A percentile compares a stretch with the other conserved stretches of the same genome.
Evolutionary conservation across 2,797 vertebrate genomes (phyloP).

Genomic region (Vireo griseus): DNA sequence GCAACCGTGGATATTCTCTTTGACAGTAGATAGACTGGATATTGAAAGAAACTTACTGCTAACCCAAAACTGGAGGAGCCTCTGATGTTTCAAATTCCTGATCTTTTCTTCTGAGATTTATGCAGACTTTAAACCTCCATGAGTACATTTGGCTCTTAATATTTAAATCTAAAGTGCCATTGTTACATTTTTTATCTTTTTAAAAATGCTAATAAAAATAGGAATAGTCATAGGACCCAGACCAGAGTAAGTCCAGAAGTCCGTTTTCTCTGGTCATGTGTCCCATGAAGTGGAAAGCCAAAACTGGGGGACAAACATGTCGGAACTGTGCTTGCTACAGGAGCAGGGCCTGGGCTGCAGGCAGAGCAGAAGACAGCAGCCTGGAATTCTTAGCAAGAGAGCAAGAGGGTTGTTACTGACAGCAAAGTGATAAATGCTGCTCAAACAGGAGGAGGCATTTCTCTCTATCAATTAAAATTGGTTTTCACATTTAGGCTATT

Average conservation of each 20-base stretch:
- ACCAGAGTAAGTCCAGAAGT: not conserved
- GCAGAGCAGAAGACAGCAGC: not conserved
- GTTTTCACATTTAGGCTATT: not conserved
- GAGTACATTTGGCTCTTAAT: not conserved
- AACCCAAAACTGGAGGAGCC: not conserved
- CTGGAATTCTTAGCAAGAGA: not conserved
- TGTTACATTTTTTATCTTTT: not conserved
- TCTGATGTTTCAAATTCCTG: not conserved
- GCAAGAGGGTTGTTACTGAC: not conserved
- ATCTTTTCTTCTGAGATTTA: not conserved
- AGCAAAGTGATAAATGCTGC: not conserved
- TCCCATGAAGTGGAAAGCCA: not conserved
- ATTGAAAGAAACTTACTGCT: not conserved
- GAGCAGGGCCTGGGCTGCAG: not conserved
- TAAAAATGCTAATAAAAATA: not conserved
- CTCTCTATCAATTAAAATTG: not conserved
- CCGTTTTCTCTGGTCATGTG: not conserved
- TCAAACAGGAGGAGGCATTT: not conserved
- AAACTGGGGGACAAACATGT: not conserved
- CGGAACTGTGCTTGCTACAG: not conserved
- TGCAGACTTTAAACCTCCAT: not conserved
- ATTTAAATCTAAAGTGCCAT: not conserved
- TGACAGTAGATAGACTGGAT: not conserved
- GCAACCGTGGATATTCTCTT: not conserved
- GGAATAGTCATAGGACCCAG: not conserved